Base-by-base conservation (phyloP, 1,140 invertebrate genomes). In the Vanessa tameamea region DNA sequence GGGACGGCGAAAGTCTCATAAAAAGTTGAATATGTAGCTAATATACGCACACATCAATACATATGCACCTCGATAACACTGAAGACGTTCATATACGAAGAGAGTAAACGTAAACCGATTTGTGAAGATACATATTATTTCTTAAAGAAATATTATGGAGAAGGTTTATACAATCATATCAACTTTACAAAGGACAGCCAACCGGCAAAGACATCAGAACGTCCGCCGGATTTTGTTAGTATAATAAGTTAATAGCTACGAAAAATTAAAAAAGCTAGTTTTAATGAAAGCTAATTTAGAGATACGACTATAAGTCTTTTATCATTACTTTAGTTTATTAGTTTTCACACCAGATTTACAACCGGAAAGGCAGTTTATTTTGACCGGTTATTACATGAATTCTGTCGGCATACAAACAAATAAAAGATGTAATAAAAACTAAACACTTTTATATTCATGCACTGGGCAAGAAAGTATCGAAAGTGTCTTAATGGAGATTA, bases 1-100 rank as follows among this genome's bases (percentile, higher is more conserved):
- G 65, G 59, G 72, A 69, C 57, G 67, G 74, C 63, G 74, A 75
- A 75, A 75, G 74, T 68, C 53, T 69, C 69, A 57, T 69, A 68
- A 73, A 69, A 63, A 74, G 59, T 31, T 53, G 59, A 64, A 74
- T 55, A 23, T 47, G 53, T 69, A 67, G 53, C 66, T 71, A 64
- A 71, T 68, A 65, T 69, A 47, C 71, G 64, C 37, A 61, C 63
- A 64, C 69, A 70, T 63, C 57, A 53, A 64, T 70, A 47, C 47
- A 20, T 6, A 26, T 50, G 43, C 47, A 66, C n/a, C 8, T 53
- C 6, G 15, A n/a, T 37, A 43, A 9, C 9, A 43, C 37, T 43
- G n/a, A n/a, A 53, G 15, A 53, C n/a, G 9, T 53, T 53, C 15
- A n/a, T 53, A 16, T 16, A 53, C 6, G 50, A 37, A 37, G 31